A percentile compares a stretch with the other conserved stretches of the same genome.
phyloP scores from a whole-genome alignment of 1,140 invertebrate species.

The Dermatophagoides farinae region DNA sequence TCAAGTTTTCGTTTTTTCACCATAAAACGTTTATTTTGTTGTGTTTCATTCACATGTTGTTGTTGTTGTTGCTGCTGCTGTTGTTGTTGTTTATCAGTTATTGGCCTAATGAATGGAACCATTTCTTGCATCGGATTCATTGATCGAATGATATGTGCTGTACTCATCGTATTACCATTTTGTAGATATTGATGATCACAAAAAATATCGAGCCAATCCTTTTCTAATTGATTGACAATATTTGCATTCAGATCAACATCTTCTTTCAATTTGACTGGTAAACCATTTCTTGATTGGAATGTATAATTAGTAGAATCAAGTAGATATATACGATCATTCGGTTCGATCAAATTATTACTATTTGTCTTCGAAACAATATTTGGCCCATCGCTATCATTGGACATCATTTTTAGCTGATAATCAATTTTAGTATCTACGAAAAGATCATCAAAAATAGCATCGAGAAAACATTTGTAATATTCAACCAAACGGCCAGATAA shows the following conservation, averaged over 20 bases:
- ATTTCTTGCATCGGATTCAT: background rate
- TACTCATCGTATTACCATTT: background rate
- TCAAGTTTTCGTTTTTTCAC: constrained; percentile 37
- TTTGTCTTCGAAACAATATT: background rate
- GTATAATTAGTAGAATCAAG: constrained; percentile 19
- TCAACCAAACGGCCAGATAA: constrained; percentile 72
- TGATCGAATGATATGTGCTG: background rate
- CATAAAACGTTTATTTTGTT: background rate
- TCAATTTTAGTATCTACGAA: constrained; percentile 15
- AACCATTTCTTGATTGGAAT: constrained; percentile 18
- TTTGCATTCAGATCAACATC: background rate
- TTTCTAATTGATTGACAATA: no score
- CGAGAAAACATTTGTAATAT: constrained; percentile 39
- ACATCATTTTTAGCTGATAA: constrained; percentile 17
- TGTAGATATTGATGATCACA: background rate
- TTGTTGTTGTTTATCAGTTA: background rate
- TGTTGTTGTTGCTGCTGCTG: background rate
- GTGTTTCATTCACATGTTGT: background rate
- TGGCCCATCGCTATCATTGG: constrained; percentile 8
- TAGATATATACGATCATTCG: constrained; percentile 15
- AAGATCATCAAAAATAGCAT: constrained; percentile 14
- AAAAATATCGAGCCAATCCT: no score
- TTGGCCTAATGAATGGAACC: background rate
- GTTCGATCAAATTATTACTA: background rate
- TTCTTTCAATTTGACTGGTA: constrained; percentile 18